Percentiles rank a stretch among this genome's conserved stretches.
Conservation (phyloP, 1,140 invertebrate genomes). For the Dendrolimus kikuchii region DNA sequence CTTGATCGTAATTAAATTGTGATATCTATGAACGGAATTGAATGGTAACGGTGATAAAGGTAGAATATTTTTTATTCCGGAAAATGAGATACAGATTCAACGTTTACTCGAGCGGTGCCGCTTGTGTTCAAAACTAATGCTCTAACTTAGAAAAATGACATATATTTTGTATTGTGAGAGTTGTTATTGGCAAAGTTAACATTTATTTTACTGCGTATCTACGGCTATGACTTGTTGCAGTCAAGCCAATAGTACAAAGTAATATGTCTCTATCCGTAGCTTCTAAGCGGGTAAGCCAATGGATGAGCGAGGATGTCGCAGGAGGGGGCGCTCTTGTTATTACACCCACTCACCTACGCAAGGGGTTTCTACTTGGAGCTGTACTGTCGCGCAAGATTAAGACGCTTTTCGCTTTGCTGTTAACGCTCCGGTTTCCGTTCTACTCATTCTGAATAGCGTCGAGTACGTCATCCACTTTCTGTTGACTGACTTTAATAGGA, state of each 20-base stretch:
- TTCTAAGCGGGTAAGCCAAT: constrained; percentile 52
- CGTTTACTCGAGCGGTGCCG: too few relatives aligned
- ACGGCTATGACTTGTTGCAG: constrained; percentile 31
- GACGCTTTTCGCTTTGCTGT: constrained; percentile 52
- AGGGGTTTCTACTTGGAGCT: constrained; percentile 51
- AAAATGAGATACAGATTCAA: too few relatives aligned
- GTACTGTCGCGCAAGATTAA: constrained; percentile 62
- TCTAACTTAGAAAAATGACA: constrained; percentile 17
- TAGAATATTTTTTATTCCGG: too few relatives aligned
- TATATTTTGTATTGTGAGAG: constrained; percentile 8
- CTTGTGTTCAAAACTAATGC: not conserved
- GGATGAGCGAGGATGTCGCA: constrained; percentile 34
- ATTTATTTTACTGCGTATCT: constrained; percentile 26
- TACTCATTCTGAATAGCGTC: constrained; percentile 39
- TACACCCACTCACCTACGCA: constrained; percentile 66
- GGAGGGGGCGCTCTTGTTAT: constrained; percentile 53
- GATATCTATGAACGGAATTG: too few relatives aligned
- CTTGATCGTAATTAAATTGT: too few relatives aligned
- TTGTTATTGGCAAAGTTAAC: constrained; percentile 21
- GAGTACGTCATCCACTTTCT: constrained; percentile 30
- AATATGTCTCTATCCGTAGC: constrained; percentile 55
- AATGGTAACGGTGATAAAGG: too few relatives aligned
- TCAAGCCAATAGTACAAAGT: constrained; percentile 45
- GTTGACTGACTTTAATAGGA: constrained; percentile 30
- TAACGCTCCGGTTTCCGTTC: constrained; percentile 45